Conservation (phyloP, 2,888 invertebrate genomes). For the Drosophila anomelani region DNA sequence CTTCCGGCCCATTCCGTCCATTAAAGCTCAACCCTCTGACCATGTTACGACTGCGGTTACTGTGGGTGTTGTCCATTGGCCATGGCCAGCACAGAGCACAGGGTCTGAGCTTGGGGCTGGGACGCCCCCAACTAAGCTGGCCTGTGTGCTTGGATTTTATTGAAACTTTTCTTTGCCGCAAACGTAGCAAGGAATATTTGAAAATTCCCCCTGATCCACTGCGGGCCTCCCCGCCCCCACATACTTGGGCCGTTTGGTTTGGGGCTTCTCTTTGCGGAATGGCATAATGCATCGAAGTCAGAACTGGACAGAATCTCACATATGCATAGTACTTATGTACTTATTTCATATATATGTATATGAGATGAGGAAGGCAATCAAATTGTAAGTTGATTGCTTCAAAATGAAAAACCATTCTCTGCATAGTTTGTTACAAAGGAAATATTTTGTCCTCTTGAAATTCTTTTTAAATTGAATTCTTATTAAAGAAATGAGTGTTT, state of each 20-base stretch:
- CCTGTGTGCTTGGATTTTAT: constrained; percentile 70
- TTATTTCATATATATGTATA: neutral
- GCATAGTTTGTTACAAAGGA: neutral
- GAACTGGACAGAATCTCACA: neutral
- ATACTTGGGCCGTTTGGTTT: neutral
- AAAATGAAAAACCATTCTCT: neutral
- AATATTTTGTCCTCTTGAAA: neutral
- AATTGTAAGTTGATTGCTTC: constrained; percentile 16
- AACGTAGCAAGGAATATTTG: constrained; percentile 74
- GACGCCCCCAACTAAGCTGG: constrained; percentile 46
- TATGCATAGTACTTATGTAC: neutral
- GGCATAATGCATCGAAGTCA: constrained; percentile 27
- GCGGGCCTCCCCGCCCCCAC: neutral
- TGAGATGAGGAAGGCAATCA: constrained; percentile 2
- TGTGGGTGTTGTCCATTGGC: constrained; percentile 70
- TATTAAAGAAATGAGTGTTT: neutral
- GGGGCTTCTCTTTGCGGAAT: constrained; percentile 12
- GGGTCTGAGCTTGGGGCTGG: constrained; percentile 21
- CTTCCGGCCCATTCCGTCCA: neutral
- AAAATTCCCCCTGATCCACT: constrained; percentile 50
- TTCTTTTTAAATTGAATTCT: neutral
- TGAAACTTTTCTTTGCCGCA: constrained; percentile 77
- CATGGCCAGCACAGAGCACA: constrained; percentile 29
- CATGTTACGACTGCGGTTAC: constrained; percentile 65
- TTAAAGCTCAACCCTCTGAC: constrained; percentile 7